Conservation (phyloP, 2,797 vertebrate genomes). For the Epinephelus malabaricus region DNA sequence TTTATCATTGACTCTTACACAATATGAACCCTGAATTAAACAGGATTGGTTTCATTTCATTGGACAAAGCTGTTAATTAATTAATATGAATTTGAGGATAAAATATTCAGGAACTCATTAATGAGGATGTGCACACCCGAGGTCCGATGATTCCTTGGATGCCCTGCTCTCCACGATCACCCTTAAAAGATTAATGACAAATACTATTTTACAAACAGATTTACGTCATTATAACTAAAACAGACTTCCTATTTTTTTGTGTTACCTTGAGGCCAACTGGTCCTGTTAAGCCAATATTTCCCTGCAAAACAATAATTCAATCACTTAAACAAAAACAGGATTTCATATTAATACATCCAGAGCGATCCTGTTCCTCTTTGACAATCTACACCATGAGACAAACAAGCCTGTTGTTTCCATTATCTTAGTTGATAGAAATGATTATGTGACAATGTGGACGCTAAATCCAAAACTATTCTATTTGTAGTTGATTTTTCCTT, state of each 20-base stretch:
- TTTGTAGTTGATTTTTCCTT: no score
- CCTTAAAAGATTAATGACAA: conserved; percentile 69
- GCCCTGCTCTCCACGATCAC: conserved; percentile 83
- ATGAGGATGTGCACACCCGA: conserved; percentile 75
- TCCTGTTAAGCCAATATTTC: conserved; percentile 84
- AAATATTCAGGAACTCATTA: conserved; percentile 33
- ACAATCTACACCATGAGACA: no score
- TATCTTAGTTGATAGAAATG: no score
- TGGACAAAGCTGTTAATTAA: conserved; percentile 11
- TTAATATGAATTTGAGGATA: conserved; percentile 32
- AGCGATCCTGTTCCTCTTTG: neutral
- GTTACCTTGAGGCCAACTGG: conserved; percentile 87
- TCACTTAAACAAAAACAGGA: neutral
- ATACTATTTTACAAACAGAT: neutral
- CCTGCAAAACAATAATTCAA: conserved; percentile 80
- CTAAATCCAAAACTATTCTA: no score
- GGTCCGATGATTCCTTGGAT: conserved; percentile 80
- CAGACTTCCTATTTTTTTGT: neutral
- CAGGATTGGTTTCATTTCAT: conserved; percentile 33
- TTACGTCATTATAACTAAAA: neutral
- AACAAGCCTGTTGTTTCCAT: no score
- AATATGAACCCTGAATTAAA: conserved; percentile 24
- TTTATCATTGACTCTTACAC: conserved; percentile 43
- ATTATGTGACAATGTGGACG: no score
- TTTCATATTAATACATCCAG: neutral